phyloP scores from a whole-genome alignment of 2,113 vertebrate species.

The Glaucomys volans region DNA sequence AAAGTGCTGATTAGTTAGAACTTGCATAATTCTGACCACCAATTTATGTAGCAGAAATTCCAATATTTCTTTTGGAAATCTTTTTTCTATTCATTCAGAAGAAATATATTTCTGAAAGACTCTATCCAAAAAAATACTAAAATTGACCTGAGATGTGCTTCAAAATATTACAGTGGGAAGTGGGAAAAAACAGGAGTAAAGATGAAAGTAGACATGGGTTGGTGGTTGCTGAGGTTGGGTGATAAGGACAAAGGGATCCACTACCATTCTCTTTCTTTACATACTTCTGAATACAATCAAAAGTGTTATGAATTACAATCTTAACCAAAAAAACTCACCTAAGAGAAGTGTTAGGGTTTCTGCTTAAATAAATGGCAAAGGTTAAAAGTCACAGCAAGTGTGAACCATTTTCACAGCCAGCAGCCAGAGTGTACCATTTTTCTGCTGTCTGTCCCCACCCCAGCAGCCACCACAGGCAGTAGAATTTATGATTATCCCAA shows the following conservation, averaged over 20 bases:
- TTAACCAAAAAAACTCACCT: background rate
- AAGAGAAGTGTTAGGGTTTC: background rate
- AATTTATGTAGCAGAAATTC: slow-evolving; percentile 1
- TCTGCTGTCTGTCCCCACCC: background rate
- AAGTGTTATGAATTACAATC: slow-evolving; percentile 2
- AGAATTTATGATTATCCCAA: slow-evolving; percentile 9
- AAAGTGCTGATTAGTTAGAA: slow-evolving; percentile 60
- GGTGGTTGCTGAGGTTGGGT: too few relatives aligned
- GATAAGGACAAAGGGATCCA: background rate
- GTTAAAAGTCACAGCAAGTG: background rate
- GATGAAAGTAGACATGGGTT: background rate
- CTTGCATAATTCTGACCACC: slow-evolving; percentile 50
- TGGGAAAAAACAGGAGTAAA: background rate
- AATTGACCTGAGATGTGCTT: slow-evolving; percentile 18
- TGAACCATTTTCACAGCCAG: background rate
- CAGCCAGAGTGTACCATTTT: background rate
- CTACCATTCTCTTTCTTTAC: background rate
- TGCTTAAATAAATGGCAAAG: slow-evolving; percentile 39
- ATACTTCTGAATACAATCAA: background rate
- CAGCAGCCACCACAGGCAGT: background rate
- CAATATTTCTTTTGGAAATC: slow-evolving; percentile 15
- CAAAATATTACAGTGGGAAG: background rate
- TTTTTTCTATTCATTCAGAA: slow-evolving; percentile 17
- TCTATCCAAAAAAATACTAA: background rate
- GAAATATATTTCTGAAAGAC: background rate